Conservation (phyloP, 2,888 invertebrate genomes). For the Colostygia pectinataria region DNA sequence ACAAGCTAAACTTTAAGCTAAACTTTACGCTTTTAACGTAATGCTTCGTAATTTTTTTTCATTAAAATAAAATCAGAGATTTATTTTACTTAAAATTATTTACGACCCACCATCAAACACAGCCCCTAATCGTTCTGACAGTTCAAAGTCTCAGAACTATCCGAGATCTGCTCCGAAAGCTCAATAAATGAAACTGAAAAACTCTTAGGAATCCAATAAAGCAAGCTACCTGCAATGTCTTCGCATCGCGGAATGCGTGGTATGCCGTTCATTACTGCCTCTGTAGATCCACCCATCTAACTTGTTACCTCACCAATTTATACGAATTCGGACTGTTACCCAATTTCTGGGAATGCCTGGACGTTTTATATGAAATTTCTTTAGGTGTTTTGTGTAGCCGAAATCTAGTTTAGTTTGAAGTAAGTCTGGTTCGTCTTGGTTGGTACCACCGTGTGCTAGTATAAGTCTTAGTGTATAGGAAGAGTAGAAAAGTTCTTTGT, state of each 20-base stretch:
- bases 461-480: too few species aligned
- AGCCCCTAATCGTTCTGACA: conserved; percentile 2
- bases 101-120: not conserved
- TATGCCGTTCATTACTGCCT: conserved; percentile 71
- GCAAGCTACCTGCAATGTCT: conserved; percentile 64
- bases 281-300: conserved; percentile 63
- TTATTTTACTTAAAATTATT: conserved; percentile 5
- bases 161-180: conserved; percentile 41
- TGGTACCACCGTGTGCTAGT: too few species aligned
- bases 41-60: too few species aligned
- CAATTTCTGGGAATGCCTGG: conserved; percentile 37
- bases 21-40: too few species aligned
- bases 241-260: conserved; percentile 48
- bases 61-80: too few species aligned
- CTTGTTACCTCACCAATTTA: conserved; percentile 63
- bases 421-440: too few species aligned
- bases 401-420: too few species aligned
- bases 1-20: too few species aligned
- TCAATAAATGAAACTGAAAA: conserved; percentile 59
- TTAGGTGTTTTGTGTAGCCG: conserved; percentile 34
- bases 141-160: conserved; percentile 34
- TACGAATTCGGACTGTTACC: conserved; percentile 53
- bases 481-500: too few species aligned
- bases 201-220: conserved; percentile 68
- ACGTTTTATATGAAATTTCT: conserved; percentile 64